phyloP scores from a whole-genome alignment of 35 echinoderm and acorn worm species.

The Amphiura filiformis region DNA sequence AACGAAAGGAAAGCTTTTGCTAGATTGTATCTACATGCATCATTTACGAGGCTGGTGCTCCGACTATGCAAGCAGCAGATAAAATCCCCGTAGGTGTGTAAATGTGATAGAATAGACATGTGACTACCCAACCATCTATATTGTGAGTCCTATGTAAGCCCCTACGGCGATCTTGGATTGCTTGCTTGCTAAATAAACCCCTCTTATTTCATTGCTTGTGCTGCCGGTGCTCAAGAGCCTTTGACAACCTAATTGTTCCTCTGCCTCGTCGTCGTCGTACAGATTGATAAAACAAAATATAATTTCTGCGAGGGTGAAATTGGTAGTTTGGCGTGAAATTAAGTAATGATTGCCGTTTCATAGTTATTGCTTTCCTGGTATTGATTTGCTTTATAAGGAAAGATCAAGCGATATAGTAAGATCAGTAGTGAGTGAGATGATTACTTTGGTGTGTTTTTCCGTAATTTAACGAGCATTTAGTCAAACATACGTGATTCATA shows the following conservation, averaged over 20 bases:
- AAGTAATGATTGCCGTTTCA: slow-evolving; percentile 3
- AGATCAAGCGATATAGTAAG: too few species aligned
- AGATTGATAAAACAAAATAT: background rate
- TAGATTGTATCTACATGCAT: too few species aligned
- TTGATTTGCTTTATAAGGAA: background rate
- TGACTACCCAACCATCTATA: background rate
- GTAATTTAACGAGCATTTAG: too few species aligned
- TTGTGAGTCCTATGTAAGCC: slow-evolving; percentile 3
- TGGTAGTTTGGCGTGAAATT: background rate
- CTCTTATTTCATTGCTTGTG: background rate
- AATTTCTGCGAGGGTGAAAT: background rate
- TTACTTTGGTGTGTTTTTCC: too few species aligned
- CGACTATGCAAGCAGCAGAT: background rate
- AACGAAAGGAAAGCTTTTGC: too few species aligned
- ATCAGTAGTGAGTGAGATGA: too few species aligned
- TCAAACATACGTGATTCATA: too few species aligned
- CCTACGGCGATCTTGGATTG: background rate
- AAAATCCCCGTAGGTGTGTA: background rate
- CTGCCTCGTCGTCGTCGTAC: too few species aligned
- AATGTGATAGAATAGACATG: background rate
- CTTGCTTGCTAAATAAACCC: slow-evolving; percentile 10
- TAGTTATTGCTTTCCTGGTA: background rate
- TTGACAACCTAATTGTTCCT: slow-evolving; percentile 5
- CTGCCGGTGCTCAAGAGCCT: background rate
- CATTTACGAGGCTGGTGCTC: too few species aligned